Percentiles rank a stretch among this genome's conserved stretches.
Evolutionary conservation across 2,797 vertebrate species (phyloP).

Genomic region (Onychomys torridus): DNA sequence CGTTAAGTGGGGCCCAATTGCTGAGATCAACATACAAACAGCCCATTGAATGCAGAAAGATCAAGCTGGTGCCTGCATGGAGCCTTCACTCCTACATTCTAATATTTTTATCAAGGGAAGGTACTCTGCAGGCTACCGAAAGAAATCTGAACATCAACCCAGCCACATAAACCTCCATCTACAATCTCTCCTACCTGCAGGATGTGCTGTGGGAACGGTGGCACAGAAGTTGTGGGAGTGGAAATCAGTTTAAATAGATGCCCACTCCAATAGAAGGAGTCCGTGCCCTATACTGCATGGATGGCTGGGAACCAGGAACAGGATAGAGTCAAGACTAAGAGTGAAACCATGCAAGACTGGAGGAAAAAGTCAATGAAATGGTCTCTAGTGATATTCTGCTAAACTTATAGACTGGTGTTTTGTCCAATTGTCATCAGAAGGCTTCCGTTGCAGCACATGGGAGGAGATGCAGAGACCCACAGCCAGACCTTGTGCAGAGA

Average conservation of each 20-base stretch:
- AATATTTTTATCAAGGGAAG: not conserved
- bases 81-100: not conserved
- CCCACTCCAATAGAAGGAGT: not conserved
- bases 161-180: not conserved
- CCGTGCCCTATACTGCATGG: not conserved
- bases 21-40: too few species aligned
- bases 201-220: not conserved
- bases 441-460: not conserved
- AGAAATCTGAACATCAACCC: not conserved
- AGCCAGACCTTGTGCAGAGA: too few species aligned
- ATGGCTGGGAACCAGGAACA: not conserved
- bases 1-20: too few species aligned
- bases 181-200: not conserved
- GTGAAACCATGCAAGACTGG: not conserved
- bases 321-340: not conserved
- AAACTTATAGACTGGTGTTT: not conserved
- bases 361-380: not conserved
- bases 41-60: not conserved
- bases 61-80: not conserved
- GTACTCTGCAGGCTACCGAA: not conserved
- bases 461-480: too few species aligned
- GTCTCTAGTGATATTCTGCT: not conserved
- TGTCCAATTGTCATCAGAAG: not conserved
- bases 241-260: not conserved
- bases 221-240: not conserved